Evolutionary conservation across 2,888 invertebrate genomes (phyloP), one percentile per base, ranked within the genome.

Genomic region (Drosophila neutralis): DNA sequence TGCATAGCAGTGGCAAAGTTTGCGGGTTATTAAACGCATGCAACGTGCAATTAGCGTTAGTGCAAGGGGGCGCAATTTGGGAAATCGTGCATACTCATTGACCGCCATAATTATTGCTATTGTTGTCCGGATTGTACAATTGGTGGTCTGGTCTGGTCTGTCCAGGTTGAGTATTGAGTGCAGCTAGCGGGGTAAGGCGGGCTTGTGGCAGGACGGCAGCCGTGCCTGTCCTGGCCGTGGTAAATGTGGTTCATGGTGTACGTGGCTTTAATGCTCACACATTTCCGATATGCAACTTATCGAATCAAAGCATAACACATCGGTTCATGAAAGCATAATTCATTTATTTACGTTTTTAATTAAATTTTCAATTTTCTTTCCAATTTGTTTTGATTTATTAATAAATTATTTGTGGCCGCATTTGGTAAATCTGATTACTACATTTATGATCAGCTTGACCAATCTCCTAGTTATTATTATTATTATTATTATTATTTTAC

Each of bases 31-130:
- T 77, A 81, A 81, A 78, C 76, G 81, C 81, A 77, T 81, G 78
- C 65, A 61, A 78, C 52, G 77, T 66, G 62, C 77, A 77, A 77
- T 77, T 77, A 80, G 77, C 77, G 81, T 62, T 72, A 81, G 71
- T 81, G 65, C 52, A 7, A 21, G n/a, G n/a, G 31, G 31, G 49
- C 49, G 56, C 64, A 62, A 73, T 62, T 73, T 60, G 61, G 60
- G 79, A 53, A 76, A 76, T 57, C 78, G 80, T 61, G 70, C 76
- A 76, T 60, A 64, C 51, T 75, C 60, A 54, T 70, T 70, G 60
- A 42, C 36, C 56, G 51, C 51, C 45, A 57, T 58, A 27, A 57
- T 65, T 67, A 62, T 67, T 42, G 56, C 45, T 31, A 61, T 66
- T 66, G 62, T 61, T 66, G 66, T 35, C 62, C 42, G 31, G 51